Conservation (phyloP, 2,113 vertebrate genomes). For the Garra rufa region DNA sequence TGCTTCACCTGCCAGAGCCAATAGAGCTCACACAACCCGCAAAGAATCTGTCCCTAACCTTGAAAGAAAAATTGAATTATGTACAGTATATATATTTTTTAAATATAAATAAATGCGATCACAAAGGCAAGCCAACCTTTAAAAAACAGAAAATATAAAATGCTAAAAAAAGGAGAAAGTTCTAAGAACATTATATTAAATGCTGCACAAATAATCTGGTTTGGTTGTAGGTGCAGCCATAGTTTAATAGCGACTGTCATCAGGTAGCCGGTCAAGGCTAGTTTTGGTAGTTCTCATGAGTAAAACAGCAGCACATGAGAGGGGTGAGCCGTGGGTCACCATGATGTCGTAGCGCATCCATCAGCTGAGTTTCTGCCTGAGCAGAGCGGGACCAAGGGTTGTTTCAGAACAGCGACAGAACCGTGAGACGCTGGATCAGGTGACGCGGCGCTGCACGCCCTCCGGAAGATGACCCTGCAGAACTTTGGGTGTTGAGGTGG, state of each 20-base stretch:
- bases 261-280: not conserved
- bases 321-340: slow-evolving; percentile 80
- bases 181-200: not conserved
- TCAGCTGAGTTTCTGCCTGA: slow-evolving; percentile 76
- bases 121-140: not conserved
- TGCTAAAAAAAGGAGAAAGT: too few relatives aligned
- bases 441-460: slow-evolving; percentile 67
- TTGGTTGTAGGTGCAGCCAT: not conserved
- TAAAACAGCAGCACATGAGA: slow-evolving; percentile 61
- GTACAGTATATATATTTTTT: too few relatives aligned
- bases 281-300: slow-evolving; percentile 31
- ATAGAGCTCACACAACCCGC: slow-evolving; percentile 26
- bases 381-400: slow-evolving; percentile 52
- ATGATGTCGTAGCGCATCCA: slow-evolving; percentile 76
- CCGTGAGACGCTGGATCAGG: slow-evolving; percentile 66
- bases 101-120: not conserved
- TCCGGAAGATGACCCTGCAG: slow-evolving; percentile 75
- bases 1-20: slow-evolving; percentile 34
- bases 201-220: not conserved
- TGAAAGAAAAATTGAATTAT: not conserved
- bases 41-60: slow-evolving; percentile 20
- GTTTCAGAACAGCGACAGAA: slow-evolving; percentile 7
- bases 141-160: too few relatives aligned
- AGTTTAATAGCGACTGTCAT: not conserved
- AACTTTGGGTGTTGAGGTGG: slow-evolving; percentile 83